A percentile compares a stretch with the other conserved stretches of the same genome.
Evolutionary conservation across 2,888 invertebrate species (phyloP).

Genomic region (Ophion ventricosus): DNA sequence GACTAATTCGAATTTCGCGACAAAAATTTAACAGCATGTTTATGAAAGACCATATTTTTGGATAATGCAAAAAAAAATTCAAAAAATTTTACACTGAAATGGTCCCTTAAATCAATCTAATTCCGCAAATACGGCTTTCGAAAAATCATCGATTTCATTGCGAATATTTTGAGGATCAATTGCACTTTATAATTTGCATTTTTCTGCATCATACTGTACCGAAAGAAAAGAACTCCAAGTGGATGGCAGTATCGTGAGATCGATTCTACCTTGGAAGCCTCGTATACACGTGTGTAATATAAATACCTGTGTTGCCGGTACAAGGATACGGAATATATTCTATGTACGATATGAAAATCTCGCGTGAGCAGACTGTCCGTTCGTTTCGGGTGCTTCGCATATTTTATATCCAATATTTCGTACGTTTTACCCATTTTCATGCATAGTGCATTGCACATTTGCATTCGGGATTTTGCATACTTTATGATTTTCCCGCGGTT

Average conservation of each 20-base stretch:
- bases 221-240: background rate
- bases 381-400: conserved; percentile 65
- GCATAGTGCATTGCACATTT: conserved; percentile 78
- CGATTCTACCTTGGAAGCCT: background rate
- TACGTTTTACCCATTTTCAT: conserved; percentile 79
- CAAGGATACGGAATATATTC: conserved; percentile 22
- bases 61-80: too few relatives aligned
- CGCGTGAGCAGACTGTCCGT: conserved; percentile 57
- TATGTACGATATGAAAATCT: conserved; percentile 52
- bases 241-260: background rate
- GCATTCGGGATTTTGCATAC: conserved; percentile 81
- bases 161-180: background rate
- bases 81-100: too few relatives aligned
- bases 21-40: too few relatives aligned
- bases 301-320: background rate
- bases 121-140: background rate
- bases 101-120: background rate
- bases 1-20: too few relatives aligned
- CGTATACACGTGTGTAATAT: conserved; percentile 1
- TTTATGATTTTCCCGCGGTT: conserved; percentile 79
- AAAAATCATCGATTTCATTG: background rate
- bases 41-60: too few relatives aligned
- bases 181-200: background rate
- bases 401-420: conserved; percentile 77
- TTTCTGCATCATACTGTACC: background rate